Evolutionary conservation across 2,113 vertebrate genomes (phyloP).

Genomic region (Riparia riparia): DNA sequence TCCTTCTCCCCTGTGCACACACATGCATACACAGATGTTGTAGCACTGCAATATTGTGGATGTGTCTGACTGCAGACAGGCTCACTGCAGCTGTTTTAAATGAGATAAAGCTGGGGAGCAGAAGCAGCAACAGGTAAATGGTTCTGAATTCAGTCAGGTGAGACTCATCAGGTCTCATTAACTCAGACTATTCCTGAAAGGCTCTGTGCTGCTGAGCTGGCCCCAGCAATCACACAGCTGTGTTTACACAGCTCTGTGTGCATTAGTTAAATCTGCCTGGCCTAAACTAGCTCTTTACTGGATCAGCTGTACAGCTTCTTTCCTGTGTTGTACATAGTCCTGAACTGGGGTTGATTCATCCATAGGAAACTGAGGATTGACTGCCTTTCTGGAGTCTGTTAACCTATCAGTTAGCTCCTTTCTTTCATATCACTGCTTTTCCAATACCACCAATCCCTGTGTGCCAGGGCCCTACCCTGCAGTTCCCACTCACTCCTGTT

Average conservation of each 20-base stretch:
- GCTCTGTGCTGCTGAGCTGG: not conserved
- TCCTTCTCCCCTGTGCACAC: not conserved
- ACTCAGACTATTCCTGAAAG: not conserved
- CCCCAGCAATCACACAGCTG: not conserved
- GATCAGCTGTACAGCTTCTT: not conserved
- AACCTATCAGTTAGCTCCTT: not conserved
- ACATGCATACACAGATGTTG: not conserved
- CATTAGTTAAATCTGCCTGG: not conserved
- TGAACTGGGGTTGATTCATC: not conserved
- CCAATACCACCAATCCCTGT: rapidly evolving
- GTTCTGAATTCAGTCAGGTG: not conserved
- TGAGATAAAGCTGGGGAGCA: not conserved
- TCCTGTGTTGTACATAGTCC: not conserved
- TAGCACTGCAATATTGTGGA: not conserved
- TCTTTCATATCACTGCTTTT: not conserved
- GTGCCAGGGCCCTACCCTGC: not conserved
- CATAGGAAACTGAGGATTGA: not conserved
- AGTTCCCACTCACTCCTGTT: not conserved
- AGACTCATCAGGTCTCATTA: constrained; percentile 22
- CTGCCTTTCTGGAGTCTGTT: not conserved
- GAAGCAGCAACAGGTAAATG: not conserved
- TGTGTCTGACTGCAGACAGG: not conserved
- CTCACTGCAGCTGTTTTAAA: not conserved
- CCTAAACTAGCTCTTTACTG: not conserved
- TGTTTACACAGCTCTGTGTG: not conserved